Percentiles rank a stretch among this genome's conserved stretches.
phyloP scores from a whole-genome alignment of 2,113 vertebrate genomes.

The Numenius arquata region DNA sequence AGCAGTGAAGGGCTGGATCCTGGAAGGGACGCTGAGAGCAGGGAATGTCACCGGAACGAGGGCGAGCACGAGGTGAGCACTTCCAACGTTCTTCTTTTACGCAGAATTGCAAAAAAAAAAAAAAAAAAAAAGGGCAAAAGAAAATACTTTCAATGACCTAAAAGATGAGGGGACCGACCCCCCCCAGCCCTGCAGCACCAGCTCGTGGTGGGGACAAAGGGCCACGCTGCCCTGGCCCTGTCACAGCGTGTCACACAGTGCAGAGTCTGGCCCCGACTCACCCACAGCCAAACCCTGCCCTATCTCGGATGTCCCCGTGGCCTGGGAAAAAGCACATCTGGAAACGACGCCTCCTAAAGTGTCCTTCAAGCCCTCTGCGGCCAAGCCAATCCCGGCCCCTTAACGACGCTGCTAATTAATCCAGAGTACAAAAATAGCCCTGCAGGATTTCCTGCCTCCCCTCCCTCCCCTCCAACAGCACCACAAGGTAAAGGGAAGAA shows the following conservation, averaged over 20 bases:
- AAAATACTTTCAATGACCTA: background rate
- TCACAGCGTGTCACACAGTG: background rate
- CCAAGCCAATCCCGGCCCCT: background rate
- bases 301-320: background rate
- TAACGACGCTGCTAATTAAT: rapidly evolving
- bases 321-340: background rate
- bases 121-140: background rate
- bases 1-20: rapidly evolving
- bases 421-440: background rate
- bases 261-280: rapidly evolving
- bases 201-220: background rate
- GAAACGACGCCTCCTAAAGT: rapidly evolving
- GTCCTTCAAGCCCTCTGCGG: background rate
- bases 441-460: constrained; percentile 2
- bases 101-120: background rate
- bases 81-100: background rate
- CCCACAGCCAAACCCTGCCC: background rate
- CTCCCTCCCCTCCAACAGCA: background rate
- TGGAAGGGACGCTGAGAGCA: background rate
- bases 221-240: background rate
- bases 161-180: background rate
- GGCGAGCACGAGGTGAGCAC: background rate
- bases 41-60: rapidly evolving
- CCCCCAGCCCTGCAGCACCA: background rate
- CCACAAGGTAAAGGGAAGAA: background rate